phyloP scores from a whole-genome alignment of 2,888 invertebrate genomes.

The Mythimna pallens region DNA sequence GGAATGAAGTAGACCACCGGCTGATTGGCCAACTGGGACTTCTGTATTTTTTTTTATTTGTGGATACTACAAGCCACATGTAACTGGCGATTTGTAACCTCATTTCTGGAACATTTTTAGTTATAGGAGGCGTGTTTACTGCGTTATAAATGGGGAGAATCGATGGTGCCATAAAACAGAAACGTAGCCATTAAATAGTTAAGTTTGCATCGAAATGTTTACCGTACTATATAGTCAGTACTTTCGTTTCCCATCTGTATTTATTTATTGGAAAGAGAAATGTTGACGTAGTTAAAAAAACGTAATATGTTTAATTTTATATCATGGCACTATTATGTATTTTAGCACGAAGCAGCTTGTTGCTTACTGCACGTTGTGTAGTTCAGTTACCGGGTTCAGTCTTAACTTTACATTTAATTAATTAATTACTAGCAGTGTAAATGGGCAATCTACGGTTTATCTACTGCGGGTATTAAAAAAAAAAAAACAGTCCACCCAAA shows the following conservation, averaged over 20 bases:
- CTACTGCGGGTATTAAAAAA: too few relatives aligned
- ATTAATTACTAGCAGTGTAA: too few relatives aligned
- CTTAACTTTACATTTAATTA: too few relatives aligned
- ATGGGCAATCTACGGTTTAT: too few relatives aligned
- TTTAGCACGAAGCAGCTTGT: neutral
- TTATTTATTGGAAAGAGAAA: constrained; percentile 10
- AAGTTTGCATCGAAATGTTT: constrained; percentile 36
- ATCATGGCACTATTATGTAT: too few relatives aligned
- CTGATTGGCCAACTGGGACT: neutral
- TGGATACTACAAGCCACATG: constrained; percentile 5
- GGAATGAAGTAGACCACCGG: neutral
- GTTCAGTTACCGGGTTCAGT: neutral
- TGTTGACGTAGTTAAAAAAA: neutral
- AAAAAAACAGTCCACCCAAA: too few relatives aligned
- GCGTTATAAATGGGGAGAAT: constrained; percentile 35
- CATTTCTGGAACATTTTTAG: constrained; percentile 25
- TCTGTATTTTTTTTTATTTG: neutral
- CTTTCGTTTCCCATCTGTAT: constrained; percentile 14
- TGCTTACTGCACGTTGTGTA: neutral
- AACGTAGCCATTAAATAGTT: constrained; percentile 35
- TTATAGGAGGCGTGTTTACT: constrained; percentile 35
- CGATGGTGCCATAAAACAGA: constrained; percentile 40
- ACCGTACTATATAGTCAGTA: constrained; percentile 6
- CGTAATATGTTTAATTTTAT: neutral
- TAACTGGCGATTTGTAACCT: constrained; percentile 33